Percentiles rank a stretch among this genome's conserved stretches.
Conservation (phyloP, 2,113 vertebrate genomes). For the Garra rufa region DNA sequence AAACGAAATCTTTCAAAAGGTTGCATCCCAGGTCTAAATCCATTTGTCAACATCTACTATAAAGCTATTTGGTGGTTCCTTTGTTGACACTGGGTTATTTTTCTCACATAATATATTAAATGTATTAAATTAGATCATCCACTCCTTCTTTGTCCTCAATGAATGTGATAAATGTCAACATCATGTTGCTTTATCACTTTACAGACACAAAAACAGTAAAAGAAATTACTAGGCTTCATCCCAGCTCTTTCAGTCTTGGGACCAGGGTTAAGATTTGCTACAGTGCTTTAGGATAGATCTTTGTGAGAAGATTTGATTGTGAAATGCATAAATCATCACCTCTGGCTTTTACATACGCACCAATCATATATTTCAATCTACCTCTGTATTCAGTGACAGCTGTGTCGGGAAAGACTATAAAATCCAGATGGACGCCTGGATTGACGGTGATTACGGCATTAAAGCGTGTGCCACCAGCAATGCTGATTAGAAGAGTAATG, state of each 20-base stretch:
- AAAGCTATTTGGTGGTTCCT: not conserved
- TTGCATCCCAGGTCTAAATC: conserved; percentile 18
- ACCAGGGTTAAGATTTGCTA: conserved; percentile 23
- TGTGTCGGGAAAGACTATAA: not conserved
- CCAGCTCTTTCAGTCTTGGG: not conserved
- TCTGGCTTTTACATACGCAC: not conserved
- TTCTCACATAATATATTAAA: not conserved
- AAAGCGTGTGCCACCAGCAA: not conserved
- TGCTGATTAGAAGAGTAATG: not conserved
- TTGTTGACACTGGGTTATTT: not conserved
- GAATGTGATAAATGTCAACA: conserved; percentile 14
- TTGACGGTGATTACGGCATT: not conserved
- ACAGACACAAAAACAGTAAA: conserved; percentile 5
- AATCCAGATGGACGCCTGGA: not conserved
- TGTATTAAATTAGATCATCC: not conserved
- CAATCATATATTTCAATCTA: conserved; percentile 4
- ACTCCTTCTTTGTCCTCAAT: not conserved
- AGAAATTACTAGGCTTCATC: not conserved
- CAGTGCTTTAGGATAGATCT: conserved; percentile 10
- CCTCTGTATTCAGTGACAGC: not conserved
- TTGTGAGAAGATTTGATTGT: not conserved
- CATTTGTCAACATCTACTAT: conserved; percentile 32
- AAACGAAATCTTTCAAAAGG: conserved; percentile 34
- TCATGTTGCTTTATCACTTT: not conserved
- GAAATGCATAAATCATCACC: not conserved